Conservation (phyloP, 2,888 invertebrate species). For the Cerceris rybyensis region DNA sequence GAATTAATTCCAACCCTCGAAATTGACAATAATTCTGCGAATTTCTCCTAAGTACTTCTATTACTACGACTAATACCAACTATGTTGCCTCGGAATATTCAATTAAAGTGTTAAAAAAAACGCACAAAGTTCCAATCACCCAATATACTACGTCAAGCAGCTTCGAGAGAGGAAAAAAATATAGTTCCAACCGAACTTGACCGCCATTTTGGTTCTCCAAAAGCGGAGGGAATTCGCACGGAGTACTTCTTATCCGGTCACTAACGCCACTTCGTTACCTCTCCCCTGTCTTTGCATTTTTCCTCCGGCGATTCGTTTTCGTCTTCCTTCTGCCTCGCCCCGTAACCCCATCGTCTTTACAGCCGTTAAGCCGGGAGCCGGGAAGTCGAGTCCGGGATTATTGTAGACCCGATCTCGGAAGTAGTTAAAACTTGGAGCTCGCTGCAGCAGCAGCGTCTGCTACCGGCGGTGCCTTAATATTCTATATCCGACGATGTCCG, state of each 20-base stretch:
- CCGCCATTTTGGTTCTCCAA: too few species aligned
- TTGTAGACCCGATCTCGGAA: conserved; percentile 67
- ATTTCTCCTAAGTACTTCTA: too few species aligned
- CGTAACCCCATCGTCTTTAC: conserved; percentile 15
- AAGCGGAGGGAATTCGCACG: not conserved
- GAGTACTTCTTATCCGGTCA: conserved; percentile 1
- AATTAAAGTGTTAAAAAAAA: too few species aligned
- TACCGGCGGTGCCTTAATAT: conserved; percentile 62
- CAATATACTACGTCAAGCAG: too few species aligned
- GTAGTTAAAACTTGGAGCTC: conserved; percentile 68
- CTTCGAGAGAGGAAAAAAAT: too few species aligned
- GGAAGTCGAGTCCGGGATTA: conserved; percentile 51
- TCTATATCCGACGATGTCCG: conserved; percentile 66
- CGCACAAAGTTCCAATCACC: too few species aligned
- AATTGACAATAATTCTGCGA: too few species aligned
- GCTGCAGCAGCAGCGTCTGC: conserved; percentile 48
- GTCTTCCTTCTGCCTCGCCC: conserved; percentile 9
- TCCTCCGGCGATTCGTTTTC: conserved; percentile 42
- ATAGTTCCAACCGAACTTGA: too few species aligned
- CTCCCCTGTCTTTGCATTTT: conserved; percentile 36
- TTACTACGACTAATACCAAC: too few species aligned
- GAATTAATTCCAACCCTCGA: too few species aligned
- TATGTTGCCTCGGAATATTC: too few species aligned
- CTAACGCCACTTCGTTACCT: conserved; percentile 24
- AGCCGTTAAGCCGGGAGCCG: conserved; percentile 51